Evolutionary conservation across 2,797 vertebrate species (phyloP), one percentile per base, ranked within the genome.

Genomic region (Pseudochromis fuscus): DNA sequence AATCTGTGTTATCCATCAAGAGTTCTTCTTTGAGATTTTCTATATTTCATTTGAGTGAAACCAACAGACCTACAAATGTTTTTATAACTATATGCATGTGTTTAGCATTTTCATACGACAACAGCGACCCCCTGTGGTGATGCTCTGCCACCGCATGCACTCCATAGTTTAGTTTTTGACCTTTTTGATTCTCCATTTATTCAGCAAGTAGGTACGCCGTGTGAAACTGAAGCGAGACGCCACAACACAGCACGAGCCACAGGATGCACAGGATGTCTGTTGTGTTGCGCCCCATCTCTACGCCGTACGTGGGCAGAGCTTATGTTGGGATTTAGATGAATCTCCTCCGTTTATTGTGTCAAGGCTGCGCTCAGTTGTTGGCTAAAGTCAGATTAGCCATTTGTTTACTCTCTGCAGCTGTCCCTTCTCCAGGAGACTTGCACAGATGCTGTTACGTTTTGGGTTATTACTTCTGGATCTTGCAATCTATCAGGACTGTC

Each of bases 331-430:
- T 94, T 93, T 91, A 89, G 77, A 81, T 64, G 81, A 87, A 87
- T 90, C 87, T 77, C 71, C 62, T 82, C 66, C 65, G 11, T 93
- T 92, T 91, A 91, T 90, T 89, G 88, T 91, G 87, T 90, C 81
- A 87, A 75, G 64, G 86, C 79, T 68, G 58, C 15, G 53, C 85
- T 88, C 67, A 40, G 67, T 76, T 70, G 44, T 81, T 81, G 87
- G 87, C 87, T 92, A 81, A 91, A 92, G 89, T 89, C 87, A 89
- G 86, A 92, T 94, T 90, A 93, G 86, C 78, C 78, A 19, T 86
- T 86, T 88, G 87, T 93, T 89, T 90, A 78, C 72, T 61, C 75
- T 82, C 75, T 63, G 50, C 64, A 85, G 83, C 73, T 87, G 77
- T 86, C 82, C 62, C 27, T 68, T 37, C 51, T 77, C 56, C 62